A percentile compares a stretch with the other conserved stretches of the same genome.
phyloP scores from a whole-genome alignment of 2,113 vertebrate species.

The Sphaerodactylus townsendi region DNA sequence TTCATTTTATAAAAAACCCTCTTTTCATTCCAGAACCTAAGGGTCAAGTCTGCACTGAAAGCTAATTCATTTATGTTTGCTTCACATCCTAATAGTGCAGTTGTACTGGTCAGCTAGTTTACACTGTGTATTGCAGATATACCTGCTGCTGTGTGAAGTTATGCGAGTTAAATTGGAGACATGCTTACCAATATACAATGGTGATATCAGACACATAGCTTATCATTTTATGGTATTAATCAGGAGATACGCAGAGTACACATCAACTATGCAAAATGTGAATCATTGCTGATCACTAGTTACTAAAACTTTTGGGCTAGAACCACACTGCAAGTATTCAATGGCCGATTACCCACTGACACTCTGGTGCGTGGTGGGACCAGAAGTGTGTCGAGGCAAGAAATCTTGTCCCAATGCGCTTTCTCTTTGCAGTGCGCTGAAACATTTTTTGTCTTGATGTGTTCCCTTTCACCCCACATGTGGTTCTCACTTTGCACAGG shows the following conservation, averaged over 20 bases:
- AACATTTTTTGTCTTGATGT: too few species aligned
- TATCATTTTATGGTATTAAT: background rate
- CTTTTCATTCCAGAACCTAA: background rate
- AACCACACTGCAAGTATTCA: background rate
- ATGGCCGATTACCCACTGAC: too few species aligned
- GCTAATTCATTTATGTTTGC: background rate
- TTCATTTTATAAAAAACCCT: background rate
- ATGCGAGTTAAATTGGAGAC: background rate
- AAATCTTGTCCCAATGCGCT: too few species aligned
- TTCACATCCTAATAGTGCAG: background rate
- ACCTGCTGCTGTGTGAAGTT: background rate
- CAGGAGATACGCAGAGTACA: background rate
- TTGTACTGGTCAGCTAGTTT: background rate
- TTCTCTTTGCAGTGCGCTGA: too few species aligned
- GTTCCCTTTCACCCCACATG: too few species aligned
- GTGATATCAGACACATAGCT: background rate
- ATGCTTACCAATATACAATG: background rate
- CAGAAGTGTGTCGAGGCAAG: too few species aligned
- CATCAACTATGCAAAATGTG: background rate
- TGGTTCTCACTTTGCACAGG: too few species aligned
- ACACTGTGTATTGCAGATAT: background rate
- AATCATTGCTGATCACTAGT: background rate
- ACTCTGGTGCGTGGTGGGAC: too few species aligned
- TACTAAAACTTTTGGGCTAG: background rate
- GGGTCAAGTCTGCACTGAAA: background rate